Percentiles rank a stretch among this genome's conserved stretches.
Evolutionary conservation across 2,888 invertebrate genomes (phyloP).

Genomic region (Eubasilissa splendida): DNA sequence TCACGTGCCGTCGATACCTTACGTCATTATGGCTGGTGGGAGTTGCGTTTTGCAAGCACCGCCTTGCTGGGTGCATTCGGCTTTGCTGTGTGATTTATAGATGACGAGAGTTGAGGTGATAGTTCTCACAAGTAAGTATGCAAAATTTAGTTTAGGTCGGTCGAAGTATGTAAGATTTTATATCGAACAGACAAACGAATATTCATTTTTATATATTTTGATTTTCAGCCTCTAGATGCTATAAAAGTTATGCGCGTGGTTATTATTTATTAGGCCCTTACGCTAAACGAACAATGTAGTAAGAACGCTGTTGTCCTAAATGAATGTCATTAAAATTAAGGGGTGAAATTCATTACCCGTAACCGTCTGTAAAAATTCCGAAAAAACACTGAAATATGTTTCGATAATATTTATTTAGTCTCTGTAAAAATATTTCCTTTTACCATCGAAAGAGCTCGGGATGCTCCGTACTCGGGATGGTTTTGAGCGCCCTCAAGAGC

Average conservation of each 20-base stretch:
- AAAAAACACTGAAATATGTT: conserved; percentile 22
- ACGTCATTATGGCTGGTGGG: no score
- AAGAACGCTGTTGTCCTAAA: conserved; percentile 9
- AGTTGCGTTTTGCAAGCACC: no score
- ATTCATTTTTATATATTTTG: no score
- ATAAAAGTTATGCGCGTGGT: background rate
- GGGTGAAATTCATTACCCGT: conserved; percentile 22
- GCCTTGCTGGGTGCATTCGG: no score
- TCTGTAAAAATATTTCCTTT: conserved; percentile 8
- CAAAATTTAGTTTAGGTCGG: no score
- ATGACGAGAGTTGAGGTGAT: no score
- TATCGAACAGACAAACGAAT: no score
- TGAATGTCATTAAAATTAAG: conserved; percentile 21
- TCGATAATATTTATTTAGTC: conserved; percentile 14
- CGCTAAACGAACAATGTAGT: conserved; percentile 8
- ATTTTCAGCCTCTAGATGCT: background rate
- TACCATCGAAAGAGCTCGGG: background rate
- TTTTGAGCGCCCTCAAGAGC: background rate
- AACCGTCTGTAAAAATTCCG: conserved; percentile 19
- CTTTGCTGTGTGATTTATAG: no score
- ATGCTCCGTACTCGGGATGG: background rate
- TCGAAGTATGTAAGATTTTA: no score
- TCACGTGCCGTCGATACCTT: no score
- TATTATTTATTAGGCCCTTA: conserved; percentile 5
- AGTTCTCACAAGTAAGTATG: no score